phyloP scores from a whole-genome alignment of 1,140 invertebrate species.

The Drosophila insularis region DNA sequence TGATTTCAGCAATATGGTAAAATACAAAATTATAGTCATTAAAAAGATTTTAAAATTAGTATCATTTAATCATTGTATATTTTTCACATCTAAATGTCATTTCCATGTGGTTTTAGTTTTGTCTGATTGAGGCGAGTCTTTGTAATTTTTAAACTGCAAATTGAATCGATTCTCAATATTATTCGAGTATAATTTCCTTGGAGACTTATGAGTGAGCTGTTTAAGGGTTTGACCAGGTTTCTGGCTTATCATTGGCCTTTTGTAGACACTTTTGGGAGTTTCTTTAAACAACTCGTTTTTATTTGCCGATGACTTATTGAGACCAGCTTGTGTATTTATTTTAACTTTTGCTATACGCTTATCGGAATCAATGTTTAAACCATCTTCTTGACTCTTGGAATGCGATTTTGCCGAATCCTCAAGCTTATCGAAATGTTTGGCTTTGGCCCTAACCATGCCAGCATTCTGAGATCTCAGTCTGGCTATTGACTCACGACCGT shows the following conservation, averaged over 20 bases:
- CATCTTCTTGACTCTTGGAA: neutral
- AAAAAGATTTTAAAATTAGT: neutral
- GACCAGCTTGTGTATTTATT: neutral
- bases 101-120: neutral
- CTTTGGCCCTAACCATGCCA: conserved; percentile 87
- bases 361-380: neutral
- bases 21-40: conserved; percentile 1
- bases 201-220: neutral
- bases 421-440: conserved; percentile 86
- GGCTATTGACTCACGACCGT: conserved; percentile 85
- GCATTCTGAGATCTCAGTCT: conserved; percentile 86
- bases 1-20: neutral
- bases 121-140: neutral
- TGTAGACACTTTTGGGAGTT: conserved; percentile 1
- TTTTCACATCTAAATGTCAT: neutral
- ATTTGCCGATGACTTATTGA: neutral
- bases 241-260: neutral
- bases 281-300: neutral
- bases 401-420: conserved; percentile 18
- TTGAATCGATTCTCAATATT: neutral
- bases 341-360: neutral
- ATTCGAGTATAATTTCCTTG: neutral
- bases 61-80: neutral
- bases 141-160: neutral
- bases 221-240: neutral